Base-by-base conservation (phyloP, 2,888 invertebrate species). In the Callimorpha dominula region DNA sequence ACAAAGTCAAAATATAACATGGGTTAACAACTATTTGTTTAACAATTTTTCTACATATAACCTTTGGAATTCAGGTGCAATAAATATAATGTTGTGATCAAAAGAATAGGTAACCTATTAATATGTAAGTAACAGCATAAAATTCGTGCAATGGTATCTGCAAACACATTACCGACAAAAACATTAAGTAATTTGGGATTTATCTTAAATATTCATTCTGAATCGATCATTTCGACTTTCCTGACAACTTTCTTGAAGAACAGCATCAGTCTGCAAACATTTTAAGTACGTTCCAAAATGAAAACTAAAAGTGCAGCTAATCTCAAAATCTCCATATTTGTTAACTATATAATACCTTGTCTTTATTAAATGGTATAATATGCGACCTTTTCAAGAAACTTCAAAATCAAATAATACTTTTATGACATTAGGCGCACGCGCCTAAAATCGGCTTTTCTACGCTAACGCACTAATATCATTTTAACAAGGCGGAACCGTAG, bases 401-500 rank as follows among this genome's bases (percentile, higher is more conserved):
- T 65, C 15, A 17, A 31, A 65, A 65, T 7, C 40, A 31, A 50
- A 65, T 40, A 65, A 65, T 50, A 40, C 31, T 65, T 65, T 50
- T 65, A 65, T 50, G 50, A 65, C 17, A 65, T 40, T 40, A 40
- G 31, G 17, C 17, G 20, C 88, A 90, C 90, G 83, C 85, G 89
- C 89, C 86, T 73, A 85, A 84, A 89, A 90, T 88, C 89, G 82
- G 78, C 85, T 88, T 87, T 87, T 86, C 87, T 83, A 78, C 86
- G 78, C 85, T 80, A 86, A 87, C 80, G 80, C 85, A 82, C 87
- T 94, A 92, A 94, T 94, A 90, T 87, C 86, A 88, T 90, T 94
- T 93, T 94, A 93, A 94, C 94, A 87, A 90, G 89, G 89, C 88
- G 89, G 89, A 93, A 93, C 94, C 93, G 89, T 88, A 85, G 80